Percentiles rank a stretch among this genome's conserved stretches.
phyloP scores from a whole-genome alignment of 2,888 invertebrate genomes.

The Drosophila acutilabella region DNA sequence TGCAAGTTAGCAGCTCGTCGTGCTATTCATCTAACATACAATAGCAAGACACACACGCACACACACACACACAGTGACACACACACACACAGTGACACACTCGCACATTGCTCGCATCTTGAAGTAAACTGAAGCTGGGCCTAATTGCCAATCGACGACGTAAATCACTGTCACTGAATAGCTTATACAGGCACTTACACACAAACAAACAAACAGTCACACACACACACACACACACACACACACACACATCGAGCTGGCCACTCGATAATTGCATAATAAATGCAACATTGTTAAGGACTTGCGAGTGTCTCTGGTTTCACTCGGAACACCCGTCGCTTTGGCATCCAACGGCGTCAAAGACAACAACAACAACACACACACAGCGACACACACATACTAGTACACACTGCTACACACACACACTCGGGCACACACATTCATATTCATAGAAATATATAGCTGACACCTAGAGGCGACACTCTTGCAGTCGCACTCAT shows the following conservation, averaged over 20 bases:
- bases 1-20: conserved; percentile 82
- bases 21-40: conserved; percentile 78
- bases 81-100: conserved; percentile 6
- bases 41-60: conserved; percentile 37
- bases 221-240: neutral
- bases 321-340: conserved; percentile 11
- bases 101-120: conserved; percentile 59
- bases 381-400: conserved; percentile 10
- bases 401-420: conserved; percentile 19
- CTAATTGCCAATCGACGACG: conserved; percentile 80
- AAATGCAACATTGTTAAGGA: conserved; percentile 78
- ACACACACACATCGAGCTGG: conserved; percentile 48
- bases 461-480: conserved; percentile 67
- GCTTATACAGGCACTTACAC: conserved; percentile 34
- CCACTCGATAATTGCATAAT: conserved; percentile 81
- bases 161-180: conserved; percentile 76
- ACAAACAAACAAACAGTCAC: conserved; percentile 5
- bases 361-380: conserved; percentile 49
- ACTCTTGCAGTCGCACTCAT: conserved; percentile 27
- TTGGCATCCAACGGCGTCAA: conserved; percentile 41
- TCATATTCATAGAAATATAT: conserved; percentile 65
- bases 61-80: conserved; percentile 15
- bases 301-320: conserved; percentile 33
- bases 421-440: conserved; percentile 13
- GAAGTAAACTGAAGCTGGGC: conserved; percentile 55